Evolutionary conservation across 2,113 vertebrate genomes (phyloP).

Genomic region (Microcebus tavaratra): DNA sequence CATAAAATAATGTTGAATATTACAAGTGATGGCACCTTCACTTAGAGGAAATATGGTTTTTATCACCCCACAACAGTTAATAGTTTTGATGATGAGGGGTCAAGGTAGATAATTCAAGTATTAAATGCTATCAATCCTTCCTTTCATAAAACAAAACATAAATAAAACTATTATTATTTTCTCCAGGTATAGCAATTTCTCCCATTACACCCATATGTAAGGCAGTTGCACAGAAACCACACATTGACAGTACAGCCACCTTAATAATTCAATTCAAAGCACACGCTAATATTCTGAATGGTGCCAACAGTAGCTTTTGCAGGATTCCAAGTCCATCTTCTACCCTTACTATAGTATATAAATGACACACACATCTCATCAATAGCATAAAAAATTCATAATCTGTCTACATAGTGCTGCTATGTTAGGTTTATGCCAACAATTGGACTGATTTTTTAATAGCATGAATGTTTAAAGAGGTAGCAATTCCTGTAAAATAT

Average conservation of each 20-base stretch:
- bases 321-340: slow-evolving; percentile 70
- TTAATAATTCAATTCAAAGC: slow-evolving; percentile 10
- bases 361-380: slow-evolving; percentile 82
- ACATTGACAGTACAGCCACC: background rate
- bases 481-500: slow-evolving; percentile 80
- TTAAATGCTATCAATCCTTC: background rate
- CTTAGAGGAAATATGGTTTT: slow-evolving; percentile 25
- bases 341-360: slow-evolving; percentile 75
- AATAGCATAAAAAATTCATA: slow-evolving; percentile 84
- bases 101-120: slow-evolving; percentile 40
- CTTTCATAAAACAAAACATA: slow-evolving; percentile 23
- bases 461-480: slow-evolving; percentile 84
- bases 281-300: slow-evolving; percentile 56
- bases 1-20: slow-evolving; percentile 43
- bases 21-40: slow-evolving; percentile 10
- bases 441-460: slow-evolving; percentile 81
- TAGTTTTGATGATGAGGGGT: slow-evolving; percentile 1
- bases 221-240: background rate
- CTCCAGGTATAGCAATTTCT: background rate
- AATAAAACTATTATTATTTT: background rate
- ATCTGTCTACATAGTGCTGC: slow-evolving; percentile 77
- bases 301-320: slow-evolving; percentile 46
- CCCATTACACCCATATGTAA: background rate
- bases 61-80: background rate
- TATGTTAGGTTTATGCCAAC: slow-evolving; percentile 82